Evolutionary conservation across 2,888 invertebrate genomes (phyloP).

Genomic region (Tholera decimalis): DNA sequence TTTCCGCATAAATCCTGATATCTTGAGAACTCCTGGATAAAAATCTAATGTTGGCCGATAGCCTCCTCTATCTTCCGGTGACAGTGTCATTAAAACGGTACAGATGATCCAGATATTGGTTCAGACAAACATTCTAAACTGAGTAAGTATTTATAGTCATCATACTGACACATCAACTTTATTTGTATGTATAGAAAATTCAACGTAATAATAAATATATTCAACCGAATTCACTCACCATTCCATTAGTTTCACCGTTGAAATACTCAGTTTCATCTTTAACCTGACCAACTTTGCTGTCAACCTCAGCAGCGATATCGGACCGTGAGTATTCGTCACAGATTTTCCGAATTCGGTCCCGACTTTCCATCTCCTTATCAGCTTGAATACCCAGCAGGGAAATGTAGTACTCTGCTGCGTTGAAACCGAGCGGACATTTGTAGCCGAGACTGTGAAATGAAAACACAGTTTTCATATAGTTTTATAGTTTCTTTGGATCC

Average conservation of each 20-base stretch:
- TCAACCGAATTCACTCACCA: constrained; percentile 71
- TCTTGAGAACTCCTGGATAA: no score
- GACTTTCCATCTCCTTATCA: constrained; percentile 84
- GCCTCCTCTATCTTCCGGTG: no score
- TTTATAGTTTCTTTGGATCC: not conserved
- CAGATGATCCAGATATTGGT: no score
- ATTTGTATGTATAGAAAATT: no score
- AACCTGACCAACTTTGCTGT: constrained; percentile 80
- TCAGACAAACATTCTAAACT: no score
- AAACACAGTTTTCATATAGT: not conserved
- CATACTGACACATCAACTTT: no score
- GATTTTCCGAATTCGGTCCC: constrained; percentile 86
- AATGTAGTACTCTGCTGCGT: constrained; percentile 97
- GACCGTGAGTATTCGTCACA: constrained; percentile 91
- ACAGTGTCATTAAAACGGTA: no score
- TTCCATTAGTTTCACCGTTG: constrained; percentile 79
- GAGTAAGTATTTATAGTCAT: no score
- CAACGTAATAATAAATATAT: no score
- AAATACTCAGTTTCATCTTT: constrained; percentile 86
- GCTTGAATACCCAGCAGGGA: constrained; percentile 88
- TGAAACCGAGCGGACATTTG: constrained; percentile 94
- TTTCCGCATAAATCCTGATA: no score
- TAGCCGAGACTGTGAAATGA: constrained; percentile 90
- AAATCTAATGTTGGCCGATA: no score
- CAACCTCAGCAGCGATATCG: constrained; percentile 81